Base-by-base conservation (phyloP, 2,888 invertebrate species). In the Chrysolina haemoptera region DNA sequence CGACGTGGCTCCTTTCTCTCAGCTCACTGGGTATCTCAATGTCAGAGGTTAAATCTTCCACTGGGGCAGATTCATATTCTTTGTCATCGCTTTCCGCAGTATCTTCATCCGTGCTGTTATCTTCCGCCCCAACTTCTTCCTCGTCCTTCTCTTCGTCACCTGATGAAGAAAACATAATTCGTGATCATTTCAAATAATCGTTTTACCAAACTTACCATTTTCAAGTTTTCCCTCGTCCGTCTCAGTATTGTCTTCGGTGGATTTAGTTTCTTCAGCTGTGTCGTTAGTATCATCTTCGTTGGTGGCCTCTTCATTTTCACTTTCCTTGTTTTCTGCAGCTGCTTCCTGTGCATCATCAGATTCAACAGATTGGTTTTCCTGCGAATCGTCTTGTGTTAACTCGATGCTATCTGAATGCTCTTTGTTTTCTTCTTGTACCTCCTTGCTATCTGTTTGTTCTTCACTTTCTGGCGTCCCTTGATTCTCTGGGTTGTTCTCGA, bases 1-100 rank as follows among this genome's bases (percentile, higher is more conserved):
- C 92, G 74, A 97, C 93, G 84, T 96, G 96, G 68, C 93, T 93
- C 78, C 96, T 92, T 68, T 94, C 92, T 86, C 96, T 91, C 68
- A 95, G 89, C 80, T 95, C 93, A 83, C 93, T 91, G 5, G 95
- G 95, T 80, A 95, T 92, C 85, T 93, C 93, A 80, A 91, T 91
- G 85, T 93, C 94, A 91, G 94, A 88, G 62, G 84, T 89, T 66
- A 91, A 83, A 73, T 91, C 90, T 84, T 91, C 90, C 76, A 90
- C 90, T 40, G 89, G 89, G 1, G 88, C 87, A 22, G 78, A 80
- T 76, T 84, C 84, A 53, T 71, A 74, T 75, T 76, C 76, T 73
- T 76, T 40, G 12, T 40, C 59, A 22, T 16, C 65, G 9, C 35
- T 46, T 53, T 74, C 76, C 35, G 64, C 40, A 53, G 63, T 68